Percentiles rank a stretch among this genome's conserved stretches.
Conservation (phyloP, 2,888 invertebrate species). For the Polydesmus complanatus region DNA sequence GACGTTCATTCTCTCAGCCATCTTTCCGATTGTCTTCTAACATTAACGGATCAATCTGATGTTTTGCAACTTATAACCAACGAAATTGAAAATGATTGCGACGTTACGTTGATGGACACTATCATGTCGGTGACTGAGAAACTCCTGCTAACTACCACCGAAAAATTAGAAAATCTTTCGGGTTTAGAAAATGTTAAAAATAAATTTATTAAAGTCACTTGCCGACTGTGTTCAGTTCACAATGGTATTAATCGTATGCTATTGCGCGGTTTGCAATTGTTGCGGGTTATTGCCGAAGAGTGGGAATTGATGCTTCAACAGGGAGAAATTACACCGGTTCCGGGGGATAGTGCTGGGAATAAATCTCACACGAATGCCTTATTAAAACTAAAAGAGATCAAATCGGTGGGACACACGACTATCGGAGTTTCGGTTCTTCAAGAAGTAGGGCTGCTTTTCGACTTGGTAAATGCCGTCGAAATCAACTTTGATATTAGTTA, state of each 20-base stretch:
- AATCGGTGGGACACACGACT: background rate
- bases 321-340: background rate
- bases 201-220: slow-evolving; percentile 2
- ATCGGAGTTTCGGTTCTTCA: background rate
- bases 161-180: background rate
- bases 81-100: background rate
- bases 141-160: background rate
- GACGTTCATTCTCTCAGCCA: slow-evolving; percentile 3
- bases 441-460: slow-evolving; percentile 1
- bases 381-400: background rate
- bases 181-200: background rate
- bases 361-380: background rate
- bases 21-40: background rate
- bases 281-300: slow-evolving; percentile 4
- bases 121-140: background rate
- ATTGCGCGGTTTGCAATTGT: background rate
- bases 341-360: background rate
- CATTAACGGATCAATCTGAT: background rate
- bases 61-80: background rate
- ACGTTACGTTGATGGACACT: background rate
- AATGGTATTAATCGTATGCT: background rate
- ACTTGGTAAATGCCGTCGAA: slow-evolving; percentile 2
- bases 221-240: background rate
- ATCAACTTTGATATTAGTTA: background rate
- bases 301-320: slow-evolving; percentile 1